Conservation (phyloP, 2,888 invertebrate species). For the Acheta domesticus region DNA sequence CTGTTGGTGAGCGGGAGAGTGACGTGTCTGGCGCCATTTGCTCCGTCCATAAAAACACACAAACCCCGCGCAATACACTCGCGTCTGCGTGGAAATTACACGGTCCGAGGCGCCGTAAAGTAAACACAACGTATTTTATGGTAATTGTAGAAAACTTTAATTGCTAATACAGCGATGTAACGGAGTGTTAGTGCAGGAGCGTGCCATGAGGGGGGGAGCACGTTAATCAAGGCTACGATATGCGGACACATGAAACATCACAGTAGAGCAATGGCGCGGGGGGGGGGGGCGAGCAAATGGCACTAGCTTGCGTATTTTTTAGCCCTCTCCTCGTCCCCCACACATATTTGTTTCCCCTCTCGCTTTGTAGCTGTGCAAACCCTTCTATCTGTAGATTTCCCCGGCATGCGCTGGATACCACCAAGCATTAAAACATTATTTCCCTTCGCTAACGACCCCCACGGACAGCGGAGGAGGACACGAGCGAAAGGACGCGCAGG, state of each 20-base stretch:
- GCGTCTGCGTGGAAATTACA: neutral
- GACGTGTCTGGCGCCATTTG: neutral
- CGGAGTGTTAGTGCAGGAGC: neutral
- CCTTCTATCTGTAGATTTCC: neutral
- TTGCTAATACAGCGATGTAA: neutral
- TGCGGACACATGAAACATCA: conserved; percentile 1
- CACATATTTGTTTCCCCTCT: neutral
- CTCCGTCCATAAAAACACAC: conserved; percentile 3
- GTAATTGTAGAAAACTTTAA: conserved; percentile 2
- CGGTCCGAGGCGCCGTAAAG: neutral
- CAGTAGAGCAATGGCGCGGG: neutral
- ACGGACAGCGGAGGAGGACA: too few species aligned
- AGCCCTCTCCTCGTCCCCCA: neutral
- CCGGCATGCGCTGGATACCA: neutral
- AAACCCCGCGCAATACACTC: neutral
- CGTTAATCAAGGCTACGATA: conserved; percentile 6
- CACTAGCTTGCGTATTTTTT: neutral
- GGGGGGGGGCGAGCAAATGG: neutral
- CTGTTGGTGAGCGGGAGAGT: too few species aligned
- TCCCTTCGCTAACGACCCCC: too few species aligned
- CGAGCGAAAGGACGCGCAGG: too few species aligned
- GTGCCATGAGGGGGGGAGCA: neutral
- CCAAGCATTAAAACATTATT: too few species aligned
- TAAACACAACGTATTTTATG: conserved; percentile 9
- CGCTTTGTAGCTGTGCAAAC: neutral